Evolutionary conservation across 2,888 invertebrate genomes (phyloP), one percentile per base, ranked within the genome.

Genomic region (Lithosia quadra): DNA sequence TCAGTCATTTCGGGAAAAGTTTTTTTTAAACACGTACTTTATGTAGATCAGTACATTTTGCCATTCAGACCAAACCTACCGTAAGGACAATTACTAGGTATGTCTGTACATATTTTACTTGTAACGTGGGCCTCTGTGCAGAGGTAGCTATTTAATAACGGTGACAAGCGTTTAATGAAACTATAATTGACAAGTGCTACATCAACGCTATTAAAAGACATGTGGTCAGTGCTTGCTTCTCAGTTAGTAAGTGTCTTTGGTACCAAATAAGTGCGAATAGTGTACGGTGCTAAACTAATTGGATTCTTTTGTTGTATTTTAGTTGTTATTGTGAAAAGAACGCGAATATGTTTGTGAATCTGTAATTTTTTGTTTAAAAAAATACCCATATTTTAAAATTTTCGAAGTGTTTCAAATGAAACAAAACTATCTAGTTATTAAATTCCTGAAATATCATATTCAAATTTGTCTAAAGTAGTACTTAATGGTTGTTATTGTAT

Each of bases 121-220:
- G 18, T 43, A 43, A 43, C 18, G 18, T 43, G 43, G 49, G 49
- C 49, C 49, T n/a, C 49, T n/a, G 18, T n/a, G 4, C 49, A 49
- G n/a, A 49, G n/a, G 1, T 49, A 18, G 49, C 18, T 24, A 24
- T 61, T 1, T 53, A 62, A 49, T 22, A 62, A 21, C 34, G 55
- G 55, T 36, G 68, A 59, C 49, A 49, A 62, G 53, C 24, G 28
- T 21, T 28, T 67, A 59, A 67, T 68, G 11, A 39, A 39, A 49
- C 28, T 22, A 22, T 63, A 57, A 65, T 58, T 58, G 58, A 39
- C 7, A 58, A 21, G 2, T 39, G 36, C 10, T 4, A 28, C 10
- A 36, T 63, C 63, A 63, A n/a, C 24, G 39, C 56, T 56, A 64
- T 28, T 57, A n/a, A n/a, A 9, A 15, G 15, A 11, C 24, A 57